Evolutionary conservation across 2,113 vertebrate species (phyloP), one percentile per base, ranked within the genome.

Genomic region (Psittacus erithacus): DNA sequence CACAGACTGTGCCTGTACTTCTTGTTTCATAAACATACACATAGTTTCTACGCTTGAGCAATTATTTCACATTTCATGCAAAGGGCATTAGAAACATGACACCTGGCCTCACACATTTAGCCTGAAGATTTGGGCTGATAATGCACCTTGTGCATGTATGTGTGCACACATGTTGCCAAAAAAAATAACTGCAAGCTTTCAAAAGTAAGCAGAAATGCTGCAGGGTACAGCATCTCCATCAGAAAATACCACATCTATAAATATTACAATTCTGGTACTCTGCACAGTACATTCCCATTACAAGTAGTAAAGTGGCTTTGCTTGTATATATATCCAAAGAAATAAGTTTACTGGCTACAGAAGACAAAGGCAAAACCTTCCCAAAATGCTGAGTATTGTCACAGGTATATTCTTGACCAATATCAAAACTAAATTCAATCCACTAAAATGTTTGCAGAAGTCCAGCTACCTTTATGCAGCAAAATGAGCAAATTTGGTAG

Each of bases 51-150:
- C 27, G 60, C 47, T 59, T 60, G 27, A 86, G 53, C 62, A 76
- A 73, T 81, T 85, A 82, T n/a, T 76, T 94, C 65, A 68, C 44
- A 43, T 95, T 91, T 71, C 65, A 86, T 25, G 24, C 60, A 84
- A 78, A 95, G n/a, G 18, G 18, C 46, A 59, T 71, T 50, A 83
- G 76, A 86, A 90, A 70, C 27, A 43, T 0, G 29, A 81, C 90
- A 92, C 79, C 63, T 60, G 46, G 39, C 55, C 28, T 93, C 60
- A 47, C 71, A 70, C 43, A 35, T 35, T 68, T 47, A 86, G 73
- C 88, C 82, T 71, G 82, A 78, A 63, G 65, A 77, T 78, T 50
- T 35, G 71, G 57, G 33, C 31, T 53, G 70, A 63, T 47, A 74
- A 92, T 4, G 13, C 0, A 1, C 11, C 74, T 39, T 62, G 44